A percentile compares a stretch with the other conserved stretches of the same genome.
Conservation (phyloP, 2,797 vertebrate genomes). For the Cephalopachus bancanus region DNA sequence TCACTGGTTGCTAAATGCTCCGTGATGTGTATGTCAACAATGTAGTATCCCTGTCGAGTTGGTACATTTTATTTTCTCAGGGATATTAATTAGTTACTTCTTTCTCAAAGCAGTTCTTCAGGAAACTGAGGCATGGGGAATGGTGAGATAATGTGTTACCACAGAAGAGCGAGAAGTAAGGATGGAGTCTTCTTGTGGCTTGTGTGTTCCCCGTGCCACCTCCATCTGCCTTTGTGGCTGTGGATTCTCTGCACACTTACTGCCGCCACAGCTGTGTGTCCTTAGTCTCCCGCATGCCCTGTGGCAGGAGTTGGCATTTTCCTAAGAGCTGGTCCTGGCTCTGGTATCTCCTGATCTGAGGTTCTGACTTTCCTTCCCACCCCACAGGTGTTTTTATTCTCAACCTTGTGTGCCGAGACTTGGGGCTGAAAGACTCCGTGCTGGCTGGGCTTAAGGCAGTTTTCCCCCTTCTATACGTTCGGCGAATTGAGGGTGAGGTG, state of each 20-base stretch:
- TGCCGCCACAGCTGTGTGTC: accelerated
- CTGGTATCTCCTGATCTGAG: neutral
- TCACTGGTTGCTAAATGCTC: neutral
- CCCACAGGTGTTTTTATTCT: slow-evolving; percentile 94
- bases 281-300: neutral
- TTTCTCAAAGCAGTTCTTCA: slow-evolving; percentile 20
- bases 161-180: neutral
- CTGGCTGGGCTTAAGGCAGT: slow-evolving; percentile 86
- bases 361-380: neutral
- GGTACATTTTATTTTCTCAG: neutral
- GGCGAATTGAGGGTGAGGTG: slow-evolving; percentile 94
- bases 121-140: neutral
- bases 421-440: slow-evolving; percentile 90
- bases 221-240: neutral
- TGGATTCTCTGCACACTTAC: neutral
- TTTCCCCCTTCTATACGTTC: slow-evolving; percentile 90
- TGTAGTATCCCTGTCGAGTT: neutral
- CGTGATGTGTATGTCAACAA: neutral
- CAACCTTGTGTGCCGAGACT: slow-evolving; percentile 96
- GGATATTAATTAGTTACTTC: neutral
- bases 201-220: neutral
- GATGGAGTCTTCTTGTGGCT: neutral
- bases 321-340: neutral
- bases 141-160: neutral
- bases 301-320: neutral